Evolutionary conservation across 2,113 vertebrate genomes (phyloP).

Genomic region (Lepidothrix coronata): DNA sequence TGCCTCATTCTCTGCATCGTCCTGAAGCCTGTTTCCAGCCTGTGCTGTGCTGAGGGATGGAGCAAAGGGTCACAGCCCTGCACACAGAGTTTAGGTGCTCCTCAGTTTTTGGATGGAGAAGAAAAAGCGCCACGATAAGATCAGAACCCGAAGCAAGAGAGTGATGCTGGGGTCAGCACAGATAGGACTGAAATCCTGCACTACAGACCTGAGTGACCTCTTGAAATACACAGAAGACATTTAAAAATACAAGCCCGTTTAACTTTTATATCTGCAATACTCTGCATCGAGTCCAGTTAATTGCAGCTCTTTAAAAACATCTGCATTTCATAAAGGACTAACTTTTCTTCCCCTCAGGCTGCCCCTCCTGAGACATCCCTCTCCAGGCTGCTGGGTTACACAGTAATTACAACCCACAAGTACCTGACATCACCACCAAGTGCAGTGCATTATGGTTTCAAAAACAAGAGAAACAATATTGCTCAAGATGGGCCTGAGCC

Average conservation of each 20-base stretch:
- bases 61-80: background rate
- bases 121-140: background rate
- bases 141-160: background rate
- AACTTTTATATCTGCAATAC: constrained; percentile 26
- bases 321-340: constrained; percentile 69
- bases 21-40: background rate
- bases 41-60: background rate
- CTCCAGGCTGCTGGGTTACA: constrained; percentile 55
- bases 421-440: constrained; percentile 58
- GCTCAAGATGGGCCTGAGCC: background rate
- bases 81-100: background rate
- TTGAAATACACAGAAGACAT: constrained; percentile 28
- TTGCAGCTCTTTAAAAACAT: constrained; percentile 66
- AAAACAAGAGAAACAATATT: constrained; percentile 36
- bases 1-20: background rate
- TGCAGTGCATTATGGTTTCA: constrained; percentile 26
- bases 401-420: constrained; percentile 29
- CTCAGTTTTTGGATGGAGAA: background rate
- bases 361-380: constrained; percentile 36
- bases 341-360: constrained; percentile 32
- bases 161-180: background rate
- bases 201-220: background rate
- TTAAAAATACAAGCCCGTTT: constrained; percentile 55
- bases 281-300: constrained; percentile 51
- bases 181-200: background rate